Conservation (phyloP, 1,140 invertebrate genomes). For the Rhysida immarginata region DNA sequence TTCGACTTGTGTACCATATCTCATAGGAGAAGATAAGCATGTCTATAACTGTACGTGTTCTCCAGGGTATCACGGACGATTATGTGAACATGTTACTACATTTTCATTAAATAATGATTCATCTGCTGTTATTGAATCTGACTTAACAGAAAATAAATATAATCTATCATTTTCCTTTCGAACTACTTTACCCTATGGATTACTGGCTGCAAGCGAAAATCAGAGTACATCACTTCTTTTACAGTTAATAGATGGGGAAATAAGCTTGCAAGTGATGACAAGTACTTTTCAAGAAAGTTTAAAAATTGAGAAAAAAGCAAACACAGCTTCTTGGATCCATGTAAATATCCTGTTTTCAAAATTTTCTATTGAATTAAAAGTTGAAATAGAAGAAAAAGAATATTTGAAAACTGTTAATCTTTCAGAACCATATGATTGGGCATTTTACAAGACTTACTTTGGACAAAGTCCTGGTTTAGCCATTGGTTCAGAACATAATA, state of each 20-base stretch:
- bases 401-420: too few species aligned
- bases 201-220: constrained; percentile 76
- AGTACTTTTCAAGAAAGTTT: too few species aligned
- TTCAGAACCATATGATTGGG: too few species aligned
- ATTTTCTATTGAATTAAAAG: too few species aligned
- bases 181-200: constrained; percentile 68
- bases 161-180: constrained; percentile 77
- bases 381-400: too few species aligned
- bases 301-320: too few species aligned
- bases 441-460: too few species aligned
- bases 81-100: constrained; percentile 65
- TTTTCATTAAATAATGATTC: constrained; percentile 67
- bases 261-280: background rate
- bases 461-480: too few species aligned
- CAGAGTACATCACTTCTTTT: background rate
- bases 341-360: too few species aligned
- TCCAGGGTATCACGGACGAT: constrained; percentile 58
- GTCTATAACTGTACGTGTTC: constrained; percentile 70
- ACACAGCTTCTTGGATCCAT: too few species aligned
- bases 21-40: constrained; percentile 58
- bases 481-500: too few species aligned
- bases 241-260: background rate
- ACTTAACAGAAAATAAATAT: constrained; percentile 49
- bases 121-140: constrained; percentile 42
- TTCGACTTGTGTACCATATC: constrained; percentile 64